phyloP scores from a whole-genome alignment of 2,113 vertebrate genomes.

The Larimichthys crocea region DNA sequence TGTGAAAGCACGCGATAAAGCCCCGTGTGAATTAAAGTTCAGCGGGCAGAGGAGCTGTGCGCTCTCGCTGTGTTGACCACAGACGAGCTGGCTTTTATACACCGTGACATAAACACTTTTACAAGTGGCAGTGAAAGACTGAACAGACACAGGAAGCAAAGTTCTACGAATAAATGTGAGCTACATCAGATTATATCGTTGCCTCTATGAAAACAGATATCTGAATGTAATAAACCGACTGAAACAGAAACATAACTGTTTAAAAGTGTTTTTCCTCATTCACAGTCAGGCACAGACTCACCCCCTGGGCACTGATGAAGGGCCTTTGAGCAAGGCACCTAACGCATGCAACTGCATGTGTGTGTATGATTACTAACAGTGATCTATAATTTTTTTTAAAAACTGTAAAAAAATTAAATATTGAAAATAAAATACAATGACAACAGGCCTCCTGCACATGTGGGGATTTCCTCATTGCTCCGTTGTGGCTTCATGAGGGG shows the following conservation, averaged over 20 bases:
- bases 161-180: background rate
- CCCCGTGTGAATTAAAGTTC: background rate
- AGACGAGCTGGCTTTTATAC: background rate
- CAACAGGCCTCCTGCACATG: background rate
- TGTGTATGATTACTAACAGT: too few relatives aligned
- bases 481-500: background rate
- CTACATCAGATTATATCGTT: background rate
- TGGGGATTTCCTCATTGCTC: background rate
- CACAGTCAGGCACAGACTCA: background rate
- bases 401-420: too few relatives aligned
- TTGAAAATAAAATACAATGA: too few relatives aligned
- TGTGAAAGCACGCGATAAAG: background rate
- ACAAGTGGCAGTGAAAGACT: background rate
- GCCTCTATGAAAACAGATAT: background rate
- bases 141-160: background rate
- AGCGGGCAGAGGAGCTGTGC: background rate
- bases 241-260: background rate
- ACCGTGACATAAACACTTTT: background rate
- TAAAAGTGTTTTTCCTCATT: background rate
- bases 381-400: too few relatives aligned
- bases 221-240: slow-evolving; percentile 5
- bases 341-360: too few relatives aligned
- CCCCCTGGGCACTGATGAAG: too few relatives aligned
- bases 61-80: background rate
- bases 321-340: too few relatives aligned